Percentiles rank a stretch among this genome's conserved stretches.
Evolutionary conservation across 2,113 vertebrate genomes (phyloP).

Genomic region (Chroicocephalus ridibundus): DNA sequence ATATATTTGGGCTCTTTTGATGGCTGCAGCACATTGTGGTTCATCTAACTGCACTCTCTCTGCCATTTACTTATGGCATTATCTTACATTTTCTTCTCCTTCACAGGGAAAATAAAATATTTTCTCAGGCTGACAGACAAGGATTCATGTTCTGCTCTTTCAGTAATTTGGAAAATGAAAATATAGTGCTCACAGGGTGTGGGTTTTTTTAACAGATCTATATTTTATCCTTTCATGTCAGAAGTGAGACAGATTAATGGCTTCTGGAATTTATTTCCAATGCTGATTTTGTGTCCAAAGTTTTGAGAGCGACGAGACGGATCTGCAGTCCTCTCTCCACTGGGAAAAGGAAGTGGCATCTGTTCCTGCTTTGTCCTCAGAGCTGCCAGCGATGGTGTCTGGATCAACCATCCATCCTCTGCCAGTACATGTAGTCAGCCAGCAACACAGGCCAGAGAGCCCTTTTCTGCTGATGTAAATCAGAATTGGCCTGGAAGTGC

Average conservation of each 20-base stretch:
- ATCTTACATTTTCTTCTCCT: not conserved
- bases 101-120: slow-evolving; percentile 43
- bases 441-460: not conserved
- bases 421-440: slow-evolving; percentile 1
- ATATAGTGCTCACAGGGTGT: slow-evolving; percentile 35
- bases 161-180: slow-evolving; percentile 68
- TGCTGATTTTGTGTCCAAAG: slow-evolving; percentile 54
- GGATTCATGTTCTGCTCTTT: slow-evolving; percentile 62
- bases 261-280: slow-evolving; percentile 61
- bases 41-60: not conserved
- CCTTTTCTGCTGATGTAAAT: slow-evolving; percentile 31
- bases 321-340: slow-evolving; percentile 6
- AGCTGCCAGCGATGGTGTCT: not conserved
- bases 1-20: not conserved
- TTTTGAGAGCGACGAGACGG: not conserved
- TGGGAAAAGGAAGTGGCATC: slow-evolving; percentile 40
- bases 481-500: slow-evolving; percentile 13
- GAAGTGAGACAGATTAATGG: slow-evolving; percentile 60
- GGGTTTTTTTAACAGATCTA: slow-evolving; percentile 44
- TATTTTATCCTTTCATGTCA: slow-evolving; percentile 59
- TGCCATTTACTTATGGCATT: slow-evolving; percentile 25
- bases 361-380: slow-evolving; percentile 46
- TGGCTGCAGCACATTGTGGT: not conserved
- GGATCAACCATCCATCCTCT: slow-evolving; percentile 24
- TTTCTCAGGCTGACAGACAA: slow-evolving; percentile 52